Base-by-base conservation (phyloP, 2,888 invertebrate genomes). In the Aporophyla lueneburgensis region DNA sequence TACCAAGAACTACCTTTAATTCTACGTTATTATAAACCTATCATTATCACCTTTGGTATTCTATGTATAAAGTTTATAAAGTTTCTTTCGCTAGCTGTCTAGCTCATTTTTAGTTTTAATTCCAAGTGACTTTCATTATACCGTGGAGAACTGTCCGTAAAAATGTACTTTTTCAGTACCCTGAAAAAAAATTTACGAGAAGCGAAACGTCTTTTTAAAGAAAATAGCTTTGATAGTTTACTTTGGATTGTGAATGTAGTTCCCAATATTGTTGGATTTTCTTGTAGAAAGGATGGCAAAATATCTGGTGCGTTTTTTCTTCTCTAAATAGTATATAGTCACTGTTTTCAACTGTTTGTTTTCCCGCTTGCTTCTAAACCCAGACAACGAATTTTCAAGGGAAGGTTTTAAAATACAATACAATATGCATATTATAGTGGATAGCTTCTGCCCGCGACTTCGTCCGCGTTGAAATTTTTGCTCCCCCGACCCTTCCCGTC, bases 231-330 rank as follows among this genome's bases (percentile, higher is more conserved):
- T 9, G 92, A 94, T 19, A 92, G 90, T 80, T 54, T 95, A 10
- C 69, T 95, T 43, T 91, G 92, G 92, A 78, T 95, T 7, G 91
- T 94, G 1, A 92, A 93, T 80, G 43, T 93, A 24, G 84, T 91
- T 6, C 95, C 95, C 0, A 90, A 77, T 68, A 51, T 91, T 4
- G 90, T 76, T 27, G 94, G 94, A 21, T 94, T 94, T 87, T 91
- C 94, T 46, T 84, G 92, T 49, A 81, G 84, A 12, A 86, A 87
- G 74, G 89, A 92, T 56, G 81, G 43, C 10, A 92, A 89, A 83
- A 86, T 92, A 56, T 85, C 82, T 69, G 90, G 93, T 93, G 73
- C 27, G 89, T 85, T n/a, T n/a, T n/a, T n/a, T n/a, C n/a, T n/a
- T n/a, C n/a, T n/a, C n/a, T n/a, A n/a, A n/a, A n/a, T n/a, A n/a